These are phyloP conservation scores for Chromobotia macracanthus DNA, from an alignment of 2,797 vertebrate species.

Conservation along the genomic window DNA sequence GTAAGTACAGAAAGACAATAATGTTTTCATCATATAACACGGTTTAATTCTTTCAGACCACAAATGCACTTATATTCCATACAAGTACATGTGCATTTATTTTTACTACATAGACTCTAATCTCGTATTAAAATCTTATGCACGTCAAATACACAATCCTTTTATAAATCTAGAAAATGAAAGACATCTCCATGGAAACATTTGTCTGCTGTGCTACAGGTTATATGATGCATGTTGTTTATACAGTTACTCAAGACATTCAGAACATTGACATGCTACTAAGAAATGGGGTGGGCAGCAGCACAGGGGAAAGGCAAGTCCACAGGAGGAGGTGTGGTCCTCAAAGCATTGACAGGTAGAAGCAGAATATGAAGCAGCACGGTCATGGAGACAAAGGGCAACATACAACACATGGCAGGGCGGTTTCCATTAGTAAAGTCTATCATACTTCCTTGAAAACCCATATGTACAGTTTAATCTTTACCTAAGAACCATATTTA, in stretches of 20 bases:
- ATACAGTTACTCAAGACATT: constrained; percentile 63
- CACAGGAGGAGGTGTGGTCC: constrained; percentile 63
- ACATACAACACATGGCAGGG: constrained; percentile 11
- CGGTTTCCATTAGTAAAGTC: neutral
- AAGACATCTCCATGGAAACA: constrained; percentile 64
- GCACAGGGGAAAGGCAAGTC: constrained; percentile 59
- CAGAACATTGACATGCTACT: constrained; percentile 69
- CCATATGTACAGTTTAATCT: neutral
- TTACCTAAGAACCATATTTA: neutral
- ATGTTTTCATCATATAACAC: neutral
- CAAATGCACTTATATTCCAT: constrained; percentile 73
- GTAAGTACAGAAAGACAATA: neutral
- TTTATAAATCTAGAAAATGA: constrained; percentile 67
- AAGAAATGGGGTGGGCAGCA: constrained; percentile 61
- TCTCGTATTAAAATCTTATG: constrained; percentile 73
- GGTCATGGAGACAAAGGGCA: constrained; percentile 5
- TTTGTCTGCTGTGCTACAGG: constrained; percentile 73
- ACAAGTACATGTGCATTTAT: constrained; percentile 70
- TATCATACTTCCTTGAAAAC: constrained; percentile 10
- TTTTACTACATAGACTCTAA: constrained; percentile 65
- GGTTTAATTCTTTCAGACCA: constrained; percentile 73
- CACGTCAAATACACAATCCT: constrained; percentile 60
- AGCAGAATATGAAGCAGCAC: constrained; percentile 46
- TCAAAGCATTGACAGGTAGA: constrained; percentile 57
- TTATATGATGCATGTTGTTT: constrained; percentile 60